These are phyloP conservation scores for Tortrix viridana DNA, from an alignment of 2,888 invertebrate genomes.

Conservation along the genomic window DNA sequence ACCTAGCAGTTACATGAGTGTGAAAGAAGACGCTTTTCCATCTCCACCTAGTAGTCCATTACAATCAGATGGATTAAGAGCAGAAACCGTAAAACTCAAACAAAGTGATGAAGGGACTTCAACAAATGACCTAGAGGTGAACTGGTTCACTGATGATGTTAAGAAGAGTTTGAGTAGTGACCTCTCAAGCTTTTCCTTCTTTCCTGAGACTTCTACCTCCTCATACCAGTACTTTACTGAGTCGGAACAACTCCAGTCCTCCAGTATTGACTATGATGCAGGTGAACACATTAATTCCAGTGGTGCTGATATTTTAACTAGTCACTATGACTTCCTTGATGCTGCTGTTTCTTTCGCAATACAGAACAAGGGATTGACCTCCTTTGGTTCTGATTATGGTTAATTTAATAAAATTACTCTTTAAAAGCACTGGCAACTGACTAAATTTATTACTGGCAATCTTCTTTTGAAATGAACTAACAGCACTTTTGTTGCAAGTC, in stretches of 20 bases:
- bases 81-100: slow-evolving; percentile 40
- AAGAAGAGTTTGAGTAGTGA: slow-evolving; percentile 47
- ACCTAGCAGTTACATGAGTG: slow-evolving; percentile 35
- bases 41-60: slow-evolving; percentile 55
- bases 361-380: slow-evolving; percentile 88
- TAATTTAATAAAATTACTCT: slow-evolving; percentile 48
- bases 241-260: slow-evolving; percentile 49
- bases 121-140: slow-evolving; percentile 53
- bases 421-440: slow-evolving; percentile 3
- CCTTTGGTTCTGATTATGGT: slow-evolving; percentile 74
- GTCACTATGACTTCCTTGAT: slow-evolving; percentile 86
- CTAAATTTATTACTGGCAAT: slow-evolving; percentile 3
- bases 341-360: slow-evolving; percentile 90
- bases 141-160: slow-evolving; percentile 55
- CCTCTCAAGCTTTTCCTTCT: slow-evolving; percentile 51
- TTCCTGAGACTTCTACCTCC: slow-evolving; percentile 54
- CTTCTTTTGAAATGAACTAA: neutral
- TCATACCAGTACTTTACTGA: slow-evolving; percentile 57
- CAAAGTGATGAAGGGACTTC: slow-evolving; percentile 47
- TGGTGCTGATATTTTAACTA: slow-evolving; percentile 51
- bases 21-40: slow-evolving; percentile 44
- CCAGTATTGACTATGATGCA: slow-evolving; percentile 50
- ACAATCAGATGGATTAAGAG: slow-evolving; percentile 52
- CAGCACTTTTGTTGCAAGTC: neutral
- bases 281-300: slow-evolving; percentile 49